These are phyloP conservation scores for Stenolophus ochropezus DNA, from an alignment of 2,888 invertebrate genomes.

Conservation along the genomic window DNA sequence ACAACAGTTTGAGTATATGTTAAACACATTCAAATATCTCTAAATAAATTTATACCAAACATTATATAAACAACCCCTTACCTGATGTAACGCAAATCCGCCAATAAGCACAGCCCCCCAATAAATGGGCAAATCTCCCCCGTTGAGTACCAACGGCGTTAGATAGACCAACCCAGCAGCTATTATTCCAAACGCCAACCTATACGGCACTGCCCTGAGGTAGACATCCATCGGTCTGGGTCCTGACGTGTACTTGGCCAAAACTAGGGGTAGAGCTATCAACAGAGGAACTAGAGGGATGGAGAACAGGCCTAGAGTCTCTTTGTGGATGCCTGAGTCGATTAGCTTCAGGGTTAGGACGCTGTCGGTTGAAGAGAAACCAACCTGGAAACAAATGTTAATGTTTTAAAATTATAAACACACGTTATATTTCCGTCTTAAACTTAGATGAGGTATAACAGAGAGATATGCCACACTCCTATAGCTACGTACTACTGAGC, in stretches of 20 bases:
- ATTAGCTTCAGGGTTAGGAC: constrained; percentile 96
- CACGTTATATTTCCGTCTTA: too few relatives aligned
- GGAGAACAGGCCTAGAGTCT: constrained; percentile 93
- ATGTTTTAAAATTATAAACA: too few relatives aligned
- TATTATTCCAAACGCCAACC: constrained; percentile 89
- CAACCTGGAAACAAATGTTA: constrained; percentile 80
- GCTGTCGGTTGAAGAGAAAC: constrained; percentile 96
- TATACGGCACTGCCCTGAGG: constrained; percentile 90
- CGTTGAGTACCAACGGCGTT: constrained; percentile 77
- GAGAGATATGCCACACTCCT: too few relatives aligned
- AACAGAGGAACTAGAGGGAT: constrained; percentile 96
- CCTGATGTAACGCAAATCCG: constrained; percentile 94
- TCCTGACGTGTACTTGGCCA: constrained; percentile 80
- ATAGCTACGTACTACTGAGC: too few relatives aligned
- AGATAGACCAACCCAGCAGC: constrained; percentile 90
- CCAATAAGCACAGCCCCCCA: constrained; percentile 65
- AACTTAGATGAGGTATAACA: too few relatives aligned
- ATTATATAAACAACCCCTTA: constrained; percentile 68
- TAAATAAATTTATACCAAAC: too few relatives aligned
- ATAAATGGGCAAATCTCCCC: constrained; percentile 75
- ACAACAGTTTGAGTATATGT: too few relatives aligned
- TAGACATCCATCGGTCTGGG: constrained; percentile 92
- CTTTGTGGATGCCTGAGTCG: constrained; percentile 96
- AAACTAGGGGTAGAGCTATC: constrained; percentile 89
- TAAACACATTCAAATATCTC: too few relatives aligned